Evolutionary conservation across 1,140 invertebrate genomes (phyloP).

Genomic region (Leptestheria dahalacensis): DNA sequence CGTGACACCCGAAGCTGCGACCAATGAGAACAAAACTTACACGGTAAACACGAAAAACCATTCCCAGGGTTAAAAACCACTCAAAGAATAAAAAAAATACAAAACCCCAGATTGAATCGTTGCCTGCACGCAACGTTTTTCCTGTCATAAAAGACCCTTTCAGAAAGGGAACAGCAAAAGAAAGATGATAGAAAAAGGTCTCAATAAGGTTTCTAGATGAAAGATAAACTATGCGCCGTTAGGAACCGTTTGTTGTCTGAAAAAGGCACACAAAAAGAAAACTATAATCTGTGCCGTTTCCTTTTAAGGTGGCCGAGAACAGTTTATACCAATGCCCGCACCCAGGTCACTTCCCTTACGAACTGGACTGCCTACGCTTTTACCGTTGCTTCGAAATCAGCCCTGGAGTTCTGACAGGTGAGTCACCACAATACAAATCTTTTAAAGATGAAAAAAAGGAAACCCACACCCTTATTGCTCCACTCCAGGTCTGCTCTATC

Average conservation of each 20-base stretch:
- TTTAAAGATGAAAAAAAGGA: not conserved
- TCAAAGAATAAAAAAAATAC: no score
- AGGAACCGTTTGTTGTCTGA: no score
- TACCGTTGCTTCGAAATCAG: conserved; percentile 45
- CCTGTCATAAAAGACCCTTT: not conserved
- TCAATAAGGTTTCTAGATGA: not conserved
- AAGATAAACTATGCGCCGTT: no score
- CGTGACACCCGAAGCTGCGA: not conserved
- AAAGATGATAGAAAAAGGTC: not conserved
- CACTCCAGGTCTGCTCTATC: conserved; percentile 43
- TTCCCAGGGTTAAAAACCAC: no score
- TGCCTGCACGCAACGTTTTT: no score
- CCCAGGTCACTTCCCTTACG: conserved; percentile 47
- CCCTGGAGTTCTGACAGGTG: conserved; percentile 38
- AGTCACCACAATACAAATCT: not conserved
- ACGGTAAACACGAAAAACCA: not conserved
- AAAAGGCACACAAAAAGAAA: not conserved
- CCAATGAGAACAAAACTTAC: not conserved
- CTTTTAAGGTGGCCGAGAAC: conserved; percentile 39
- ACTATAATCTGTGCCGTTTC: conserved; percentile 18
- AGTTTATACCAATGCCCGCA: conserved; percentile 40
- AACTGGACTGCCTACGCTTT: conserved; percentile 46
- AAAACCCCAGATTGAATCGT: no score
- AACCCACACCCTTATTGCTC: not conserved
- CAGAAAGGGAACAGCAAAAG: not conserved